Evolutionary conservation across 2,113 vertebrate species (phyloP), one percentile per base, ranked within the genome.

Genomic region (Physeter macrocephalus): DNA sequence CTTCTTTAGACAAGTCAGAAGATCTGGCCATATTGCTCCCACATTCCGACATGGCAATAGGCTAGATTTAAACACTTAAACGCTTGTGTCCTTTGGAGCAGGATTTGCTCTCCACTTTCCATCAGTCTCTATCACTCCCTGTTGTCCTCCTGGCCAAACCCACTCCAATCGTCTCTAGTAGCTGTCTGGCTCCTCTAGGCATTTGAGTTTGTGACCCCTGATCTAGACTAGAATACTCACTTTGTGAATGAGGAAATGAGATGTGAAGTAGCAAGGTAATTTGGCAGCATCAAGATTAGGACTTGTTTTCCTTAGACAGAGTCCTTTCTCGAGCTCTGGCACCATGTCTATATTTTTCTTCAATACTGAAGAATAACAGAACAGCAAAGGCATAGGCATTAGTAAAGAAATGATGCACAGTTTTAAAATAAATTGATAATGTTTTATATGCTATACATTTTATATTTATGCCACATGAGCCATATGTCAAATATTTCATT

Each of bases 401-500:
- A 78, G 57, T 62, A 29, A 46, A 54, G 64, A 64, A 49, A 43
- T 39, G 34, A 39, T 75, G 36, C 5, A 72, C 1, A 20, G 27
- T 87, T 83, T 80, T 87, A 20, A 96, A 96, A 69, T 66, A 75
- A 64, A n/a, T 41, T n/a, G 9, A 34, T 80, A 23, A 34, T 75
- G 14, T 27, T 96, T 85, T 80, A 41, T 81, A 29, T 74, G 27
- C 21, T 95, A 23, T 43, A 7, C 88, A 15, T 89, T 90, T 95
- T 64, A 23, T 66, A 29, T 90, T 88, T 64, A n/a, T 84, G 61
- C 29, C 29, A 21, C 8, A 43, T 14, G 7, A 77, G 4, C 11
- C 61, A 87, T 62, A 94, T 54, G 91, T 86, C 52, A 95, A 21
- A 66, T 86, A 66, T 91, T 88, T 89, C 34, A 85, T 85, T 49